Base-by-base conservation (phyloP, 92 coral and sea anemone species). In the Bergia puertoricense region DNA sequence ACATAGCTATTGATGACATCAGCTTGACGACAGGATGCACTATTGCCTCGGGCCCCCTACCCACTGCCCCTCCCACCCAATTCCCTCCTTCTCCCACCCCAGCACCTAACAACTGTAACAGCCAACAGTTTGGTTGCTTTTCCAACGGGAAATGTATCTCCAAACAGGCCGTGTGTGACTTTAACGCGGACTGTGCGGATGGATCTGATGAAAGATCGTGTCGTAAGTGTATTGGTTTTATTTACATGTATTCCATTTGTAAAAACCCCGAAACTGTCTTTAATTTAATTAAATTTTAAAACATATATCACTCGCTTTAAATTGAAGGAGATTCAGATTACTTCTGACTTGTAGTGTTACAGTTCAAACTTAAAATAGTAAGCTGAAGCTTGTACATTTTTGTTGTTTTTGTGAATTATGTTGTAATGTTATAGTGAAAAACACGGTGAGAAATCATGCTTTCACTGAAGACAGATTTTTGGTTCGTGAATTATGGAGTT, bases 1-100 rank as follows among this genome's bases (percentile, higher is more conserved):
- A 97, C 89, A 92, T 95, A 11, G 99, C 99, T 56, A 93, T 97
- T 69, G 99, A 97, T 76, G 99, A 97, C 85, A 88, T 97, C 76
- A 95, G 98, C 86, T 81, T 97, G 46, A 91, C 96, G 8, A 86
- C 90, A 0, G 88, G 91, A 11, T 97, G 99, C 86, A 86, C 48
- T 9, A 46, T 76, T 39, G 92, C 74, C 90, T 59, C 88, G n/a
- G 93, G 96, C 7, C 69, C 86, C 41, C 87, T 97, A 11, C 98
- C 98, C 14, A 85, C 95, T 0, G 90, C 94, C 23, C 91, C 92
- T 5, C 90, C 95, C 1, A 96, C 99, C 45, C 68, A 81, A 43
- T 76, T 90, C 82, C 98, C 99, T 0, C 92, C 93, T 14, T 67
- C 94, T 0, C 94, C 99, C 30, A 97, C 99, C 8, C 93, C 95